A percentile compares a stretch with the other conserved stretches of the same genome.
phyloP scores from a whole-genome alignment of 2,113 vertebrate species.

The Puntigrus tetrazona region DNA sequence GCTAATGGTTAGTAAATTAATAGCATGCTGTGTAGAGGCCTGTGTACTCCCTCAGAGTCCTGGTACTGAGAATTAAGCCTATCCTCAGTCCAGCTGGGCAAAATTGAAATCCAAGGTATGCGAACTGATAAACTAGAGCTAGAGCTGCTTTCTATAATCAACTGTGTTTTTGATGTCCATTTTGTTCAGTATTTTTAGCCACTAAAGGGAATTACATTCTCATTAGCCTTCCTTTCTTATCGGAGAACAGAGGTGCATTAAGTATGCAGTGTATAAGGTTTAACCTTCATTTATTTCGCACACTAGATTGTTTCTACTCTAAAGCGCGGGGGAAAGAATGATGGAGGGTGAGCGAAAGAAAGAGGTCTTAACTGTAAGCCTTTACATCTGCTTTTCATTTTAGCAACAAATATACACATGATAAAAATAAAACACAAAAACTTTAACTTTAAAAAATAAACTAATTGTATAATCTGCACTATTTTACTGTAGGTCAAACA shows the following conservation, averaged over 20 bases:
- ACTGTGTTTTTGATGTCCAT: background rate
- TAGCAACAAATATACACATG: background rate
- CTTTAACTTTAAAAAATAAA: background rate
- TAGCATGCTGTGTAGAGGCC: constrained; percentile 1
- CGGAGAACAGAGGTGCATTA: background rate
- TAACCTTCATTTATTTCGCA: background rate
- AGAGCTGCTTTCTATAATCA: background rate
- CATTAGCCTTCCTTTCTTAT: constrained; percentile 1
- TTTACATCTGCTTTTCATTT: background rate
- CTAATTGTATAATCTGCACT: background rate
- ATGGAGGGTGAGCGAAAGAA: background rate
- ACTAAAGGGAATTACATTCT: constrained; percentile 20
- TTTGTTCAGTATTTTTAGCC: constrained; percentile 21
- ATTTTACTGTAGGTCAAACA: background rate
- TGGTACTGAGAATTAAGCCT: constrained; percentile 27
- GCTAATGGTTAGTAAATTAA: constrained; percentile 30
- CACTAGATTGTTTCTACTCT: background rate
- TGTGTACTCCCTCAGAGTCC: constrained; percentile 1
- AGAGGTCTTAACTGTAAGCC: background rate
- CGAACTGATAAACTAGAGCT: constrained; percentile 22
- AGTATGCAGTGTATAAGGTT: background rate
- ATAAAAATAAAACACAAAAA: too few species aligned
- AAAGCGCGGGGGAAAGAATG: background rate
- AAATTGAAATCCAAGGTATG: constrained; percentile 46
- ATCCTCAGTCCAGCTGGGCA: constrained; percentile 42